These are phyloP conservation scores for Elegia similella DNA, from an alignment of 2,888 invertebrate species.

Conservation along the genomic window DNA sequence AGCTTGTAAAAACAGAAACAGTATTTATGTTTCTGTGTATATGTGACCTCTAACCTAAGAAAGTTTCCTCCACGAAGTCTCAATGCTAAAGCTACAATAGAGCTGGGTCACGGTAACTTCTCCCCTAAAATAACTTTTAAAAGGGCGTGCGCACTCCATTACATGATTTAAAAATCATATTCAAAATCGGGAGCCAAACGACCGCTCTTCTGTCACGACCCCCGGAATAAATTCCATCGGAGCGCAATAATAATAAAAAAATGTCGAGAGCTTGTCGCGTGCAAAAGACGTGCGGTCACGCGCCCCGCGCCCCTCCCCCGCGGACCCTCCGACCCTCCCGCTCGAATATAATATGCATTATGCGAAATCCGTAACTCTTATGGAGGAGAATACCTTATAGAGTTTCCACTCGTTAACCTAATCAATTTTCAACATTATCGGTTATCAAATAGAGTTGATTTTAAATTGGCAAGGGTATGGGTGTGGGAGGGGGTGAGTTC, in stretches of 20 bases:
- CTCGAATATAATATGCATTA: conserved; percentile 80
- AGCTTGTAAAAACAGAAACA: too few relatives aligned
- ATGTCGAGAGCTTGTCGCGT: conserved; percentile 80
- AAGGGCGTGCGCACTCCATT: conserved; percentile 71
- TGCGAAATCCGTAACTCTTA: conserved; percentile 81
- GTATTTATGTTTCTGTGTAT: too few relatives aligned
- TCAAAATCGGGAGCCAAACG: conserved; percentile 71
- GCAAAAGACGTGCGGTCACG: conserved; percentile 80
- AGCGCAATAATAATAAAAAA: conserved; percentile 82
- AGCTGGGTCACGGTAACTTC: conserved; percentile 30
- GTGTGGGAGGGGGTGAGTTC: conserved; percentile 15
- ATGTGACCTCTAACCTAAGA: too few relatives aligned
- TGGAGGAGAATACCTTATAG: conserved; percentile 70
- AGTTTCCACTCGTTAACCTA: conserved; percentile 22
- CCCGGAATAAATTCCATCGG: conserved; percentile 76
- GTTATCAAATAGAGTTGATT: background rate
- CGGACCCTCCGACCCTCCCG: conserved; percentile 42
- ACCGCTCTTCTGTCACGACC: conserved; percentile 68
- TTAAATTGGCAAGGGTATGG: background rate
- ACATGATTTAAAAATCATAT: conserved; percentile 79
- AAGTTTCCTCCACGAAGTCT: background rate
- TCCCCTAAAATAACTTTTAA: conserved; percentile 66
- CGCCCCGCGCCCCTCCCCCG: conserved; percentile 40
- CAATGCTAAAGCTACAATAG: background rate
- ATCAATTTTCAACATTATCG: background rate